Evolutionary conservation across 2,797 vertebrate species (phyloP), one percentile per base, ranked within the genome.

Genomic region (Mus caroli): DNA sequence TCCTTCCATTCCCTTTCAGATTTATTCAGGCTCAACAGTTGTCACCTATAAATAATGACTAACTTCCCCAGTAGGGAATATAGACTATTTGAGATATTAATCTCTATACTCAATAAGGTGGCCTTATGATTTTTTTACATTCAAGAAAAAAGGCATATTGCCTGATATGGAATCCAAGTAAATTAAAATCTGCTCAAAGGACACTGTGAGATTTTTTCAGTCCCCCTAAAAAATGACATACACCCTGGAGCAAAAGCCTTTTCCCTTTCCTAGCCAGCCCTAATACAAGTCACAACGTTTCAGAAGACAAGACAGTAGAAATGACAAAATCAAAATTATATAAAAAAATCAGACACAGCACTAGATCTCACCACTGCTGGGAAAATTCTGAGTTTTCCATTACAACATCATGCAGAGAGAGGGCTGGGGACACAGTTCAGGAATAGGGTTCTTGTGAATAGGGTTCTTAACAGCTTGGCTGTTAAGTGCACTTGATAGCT

Each of bases 251-350:
- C 58, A 88, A 92, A 90, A 90, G 73, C 7, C 43, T 50, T 43
- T 94, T 83, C 24, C 37, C 24, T 58, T 88, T 92, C 86, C 79
- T 43, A 87, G 76, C 5, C 31, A 56, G 37, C 60, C 43, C 78
- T 58, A 87, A 83, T 52, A 71, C 40, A 95, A 43, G 60, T 92
- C 91, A 97, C 52, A 86, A 79, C 7, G 86, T 78, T 56, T 88
- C 13, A 24, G 85, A 43, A 89, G 56, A 62, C 26, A 80, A 73
- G 91, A 82, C 24, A 52, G 17, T 46, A 56, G 85, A 92, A 88
- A 77, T 88, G 54, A 46, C 80, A 96, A 97, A 96, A 71, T 67
- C 52, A 87, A 96, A 94, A 94, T 78, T 75, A 34, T n/a, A 58
- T 40, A 28, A 94, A 52, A 19, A 73, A 43, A 46, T 58, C 6